Base-by-base conservation (phyloP, 2,888 invertebrate species). In the Ochropacha duplaris region DNA sequence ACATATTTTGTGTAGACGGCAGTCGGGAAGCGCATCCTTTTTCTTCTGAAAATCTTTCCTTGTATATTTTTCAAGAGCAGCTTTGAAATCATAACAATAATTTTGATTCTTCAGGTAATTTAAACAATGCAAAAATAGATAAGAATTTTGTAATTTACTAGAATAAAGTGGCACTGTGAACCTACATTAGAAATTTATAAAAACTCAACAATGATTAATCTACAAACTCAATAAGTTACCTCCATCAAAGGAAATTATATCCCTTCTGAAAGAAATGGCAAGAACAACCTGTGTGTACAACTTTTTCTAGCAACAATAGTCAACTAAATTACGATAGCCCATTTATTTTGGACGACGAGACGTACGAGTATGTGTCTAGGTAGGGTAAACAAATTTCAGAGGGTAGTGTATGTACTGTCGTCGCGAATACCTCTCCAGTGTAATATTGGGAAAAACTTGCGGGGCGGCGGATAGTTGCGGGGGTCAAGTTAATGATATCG, bases 401-500 rank as follows among this genome's bases (percentile, higher is more conserved):
- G 75, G 69, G 71, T 66, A 64, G 70, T 68, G 59, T 67, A 67
- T 72, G 69, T 74, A 66, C 68, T 71, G 78, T 77, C 78, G 75
- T 62, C 65, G 78, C 74, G 76, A 86, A 86, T 85, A 84, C 86
- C 87, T 86, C 84, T 81, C 84, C 76, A 71, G 86, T 85, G 87
- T 88, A 87, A 88, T 90, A 91, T 90, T 79, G 86, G 85, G 88
- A 92, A 91, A 91, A 91, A 91, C 84, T 90, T 89, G 86, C 79
- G 81, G 79, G 78, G 74, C 77, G 74, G 78, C 72, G 87, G 84
- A 89, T 90, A 91, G 90, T 91, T 90, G 84, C 75, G 80, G 87
- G 88, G 90, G 90, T 90, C 88, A 88, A 89, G 84, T 91, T 91
- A 92, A 92, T 92, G 92, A 90, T 91, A 92, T 91, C 88, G 78